Conservation (phyloP, 2,888 invertebrate species). For the Drosophila nr. medialis region DNA sequence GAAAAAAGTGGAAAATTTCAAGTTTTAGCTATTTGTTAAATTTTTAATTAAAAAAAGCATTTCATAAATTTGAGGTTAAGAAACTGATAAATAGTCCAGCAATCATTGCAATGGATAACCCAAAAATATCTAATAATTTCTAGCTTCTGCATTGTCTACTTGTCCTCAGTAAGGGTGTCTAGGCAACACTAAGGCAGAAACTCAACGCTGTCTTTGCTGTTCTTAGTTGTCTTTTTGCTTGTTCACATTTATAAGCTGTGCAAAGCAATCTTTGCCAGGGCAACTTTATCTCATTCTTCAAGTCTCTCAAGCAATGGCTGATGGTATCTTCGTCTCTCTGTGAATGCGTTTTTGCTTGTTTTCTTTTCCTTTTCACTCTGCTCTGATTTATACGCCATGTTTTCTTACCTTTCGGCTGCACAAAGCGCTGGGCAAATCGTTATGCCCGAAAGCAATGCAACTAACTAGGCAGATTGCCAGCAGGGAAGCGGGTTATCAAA, state of each 20-base stretch:
- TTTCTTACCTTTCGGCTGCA: constrained; percentile 72
- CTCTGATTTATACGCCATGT: constrained; percentile 66
- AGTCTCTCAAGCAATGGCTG: constrained; percentile 21
- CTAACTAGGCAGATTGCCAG: constrained; percentile 39
- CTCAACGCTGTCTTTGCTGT: background rate
- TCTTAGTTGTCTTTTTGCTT: constrained; percentile 11
- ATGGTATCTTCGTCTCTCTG: constrained; percentile 26
- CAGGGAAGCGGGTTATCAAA: background rate
- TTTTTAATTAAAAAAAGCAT: background rate
- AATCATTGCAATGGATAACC: background rate
- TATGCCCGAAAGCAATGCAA: constrained; percentile 66
- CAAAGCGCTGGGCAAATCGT: constrained; percentile 51
- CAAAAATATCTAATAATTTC: background rate
- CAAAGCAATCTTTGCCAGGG: constrained; percentile 37
- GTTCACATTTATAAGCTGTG: constrained; percentile 54
- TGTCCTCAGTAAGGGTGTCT: constrained; percentile 28
- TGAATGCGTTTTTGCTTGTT: constrained; percentile 8
- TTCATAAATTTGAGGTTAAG: background rate
- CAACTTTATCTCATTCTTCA: constrained; percentile 38
- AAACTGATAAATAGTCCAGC: background rate
- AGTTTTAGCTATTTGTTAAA: too few species aligned
- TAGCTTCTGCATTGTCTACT: background rate
- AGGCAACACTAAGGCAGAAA: background rate
- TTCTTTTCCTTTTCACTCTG: constrained; percentile 4
- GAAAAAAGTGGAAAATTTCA: background rate